Evolutionary conservation across 2,888 invertebrate species (phyloP).

Genomic region (Pterostichus niger): DNA sequence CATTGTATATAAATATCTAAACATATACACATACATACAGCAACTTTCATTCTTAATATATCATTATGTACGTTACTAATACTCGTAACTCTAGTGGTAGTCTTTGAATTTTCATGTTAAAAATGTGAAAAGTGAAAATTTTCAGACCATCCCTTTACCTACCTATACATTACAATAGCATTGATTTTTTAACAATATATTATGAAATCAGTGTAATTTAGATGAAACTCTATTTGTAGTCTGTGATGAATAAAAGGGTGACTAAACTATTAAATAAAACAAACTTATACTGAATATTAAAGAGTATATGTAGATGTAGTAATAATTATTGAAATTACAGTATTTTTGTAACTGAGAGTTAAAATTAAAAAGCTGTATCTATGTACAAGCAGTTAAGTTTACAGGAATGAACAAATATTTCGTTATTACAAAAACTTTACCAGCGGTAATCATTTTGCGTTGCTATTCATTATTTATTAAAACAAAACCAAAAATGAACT

Average conservation of each 20-base stretch:
- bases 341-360: slow-evolving; percentile 65
- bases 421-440: neutral
- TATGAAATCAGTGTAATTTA: slow-evolving; percentile 62
- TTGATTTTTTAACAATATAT: slow-evolving; percentile 52
- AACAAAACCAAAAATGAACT: too few species aligned
- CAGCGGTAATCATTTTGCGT: too few species aligned
- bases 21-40: slow-evolving; percentile 20
- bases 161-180: slow-evolving; percentile 53
- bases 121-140: slow-evolving; percentile 16
- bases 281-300: slow-evolving; percentile 58
- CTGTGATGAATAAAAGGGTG: slow-evolving; percentile 77
- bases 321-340: slow-evolving; percentile 63
- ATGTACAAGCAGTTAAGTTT: slow-evolving; percentile 44
- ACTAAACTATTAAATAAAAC: slow-evolving; percentile 74
- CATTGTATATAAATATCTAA: slow-evolving; percentile 57
- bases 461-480: too few species aligned
- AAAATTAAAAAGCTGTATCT: slow-evolving; percentile 45
- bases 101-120: slow-evolving; percentile 27
- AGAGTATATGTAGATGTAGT: slow-evolving; percentile 63
- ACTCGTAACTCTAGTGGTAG: slow-evolving; percentile 35
- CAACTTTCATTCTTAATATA: slow-evolving; percentile 33
- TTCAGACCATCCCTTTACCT: neutral
- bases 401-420: slow-evolving; percentile 16
- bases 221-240: slow-evolving; percentile 72
- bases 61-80: slow-evolving; percentile 34